These are phyloP conservation scores for Sitobion miscanthi DNA, from an alignment of 1,140 invertebrate genomes.

Conservation along the genomic window DNA sequence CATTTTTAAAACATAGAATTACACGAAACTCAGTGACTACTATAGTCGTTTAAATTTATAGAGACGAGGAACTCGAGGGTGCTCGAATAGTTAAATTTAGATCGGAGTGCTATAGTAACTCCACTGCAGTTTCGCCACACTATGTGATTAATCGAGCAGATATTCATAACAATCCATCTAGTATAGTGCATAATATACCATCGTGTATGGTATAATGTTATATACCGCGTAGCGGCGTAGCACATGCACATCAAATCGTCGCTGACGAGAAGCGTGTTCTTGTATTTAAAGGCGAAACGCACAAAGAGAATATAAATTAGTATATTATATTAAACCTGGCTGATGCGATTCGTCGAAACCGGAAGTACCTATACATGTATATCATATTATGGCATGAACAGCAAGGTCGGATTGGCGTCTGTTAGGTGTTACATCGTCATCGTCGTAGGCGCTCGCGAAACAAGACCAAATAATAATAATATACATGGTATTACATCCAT, in stretches of 20 bases:
- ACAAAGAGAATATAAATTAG: neutral
- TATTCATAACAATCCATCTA: too few relatives aligned
- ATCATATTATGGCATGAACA: neutral
- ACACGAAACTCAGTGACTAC: too few relatives aligned
- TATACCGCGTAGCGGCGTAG: too few relatives aligned
- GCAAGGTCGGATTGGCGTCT: neutral
- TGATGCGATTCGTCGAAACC: neutral
- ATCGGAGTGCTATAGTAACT: too few relatives aligned
- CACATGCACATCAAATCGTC: neutral
- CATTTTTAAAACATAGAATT: too few relatives aligned
- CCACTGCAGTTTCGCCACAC: too few relatives aligned
- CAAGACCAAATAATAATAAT: neutral
- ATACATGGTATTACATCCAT: neutral
- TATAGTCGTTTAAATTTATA: too few relatives aligned
- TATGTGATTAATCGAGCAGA: too few relatives aligned
- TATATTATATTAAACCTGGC: neutral
- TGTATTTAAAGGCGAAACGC: neutral
- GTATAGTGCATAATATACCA: neutral
- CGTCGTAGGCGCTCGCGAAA: neutral
- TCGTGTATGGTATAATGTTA: neutral
- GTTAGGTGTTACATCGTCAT: neutral
- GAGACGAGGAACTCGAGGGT: too few relatives aligned
- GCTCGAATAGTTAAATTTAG: too few relatives aligned
- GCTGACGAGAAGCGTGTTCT: neutral
- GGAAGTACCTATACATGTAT: neutral